Base-by-base conservation (phyloP, 2,888 invertebrate species). In the Phasia obesa region DNA sequence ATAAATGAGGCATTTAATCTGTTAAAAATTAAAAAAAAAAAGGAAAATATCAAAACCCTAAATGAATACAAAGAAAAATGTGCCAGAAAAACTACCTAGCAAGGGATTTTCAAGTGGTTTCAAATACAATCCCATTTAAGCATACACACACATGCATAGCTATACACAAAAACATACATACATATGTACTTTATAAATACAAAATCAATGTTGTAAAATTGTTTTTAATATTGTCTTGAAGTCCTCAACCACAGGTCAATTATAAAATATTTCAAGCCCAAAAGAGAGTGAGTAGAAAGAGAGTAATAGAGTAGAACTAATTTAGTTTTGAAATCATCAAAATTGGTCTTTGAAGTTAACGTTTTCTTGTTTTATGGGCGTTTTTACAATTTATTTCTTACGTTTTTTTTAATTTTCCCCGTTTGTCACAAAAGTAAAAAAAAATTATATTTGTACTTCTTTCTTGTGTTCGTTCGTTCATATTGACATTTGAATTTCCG, bases 401-500 rank as follows among this genome's bases (percentile, higher is more conserved):
- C 15, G 42, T 35, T 70, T 31, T 17, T 47, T 57, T 64, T 38
- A 55, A n/a, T 38, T 51, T 42, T 64, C n/a, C 13, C 17, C 42
- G n/a, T 44, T 71, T 65, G 17, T 64, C 23, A 47, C 27, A 25
- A 5, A 25, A 49, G 55, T n/a, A n/a, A n/a, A n/a, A n/a, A n/a
- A n/a, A n/a, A n/a, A n/a, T n/a, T 27, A 13, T 62, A 49, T 49
- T 49, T 17, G 35, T 11, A 11, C 11, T 69, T 38, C 27, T 49
- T 19, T 17, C n/a, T 47, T 47, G 4, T 15, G 4, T 27, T 59
- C 42, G 17, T 38, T n/a, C n/a, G 15, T 6, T 67, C 19, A 44
- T 67, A 60, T 80, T 83, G 83, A 79, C 71, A 76, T 83, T 75
- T 76, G 65, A 71, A 79, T 79, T 69, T 83, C 75, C 79, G 62